Base-by-base conservation (phyloP, 2,888 invertebrate genomes). In the Polyommatus iphigenia region DNA sequence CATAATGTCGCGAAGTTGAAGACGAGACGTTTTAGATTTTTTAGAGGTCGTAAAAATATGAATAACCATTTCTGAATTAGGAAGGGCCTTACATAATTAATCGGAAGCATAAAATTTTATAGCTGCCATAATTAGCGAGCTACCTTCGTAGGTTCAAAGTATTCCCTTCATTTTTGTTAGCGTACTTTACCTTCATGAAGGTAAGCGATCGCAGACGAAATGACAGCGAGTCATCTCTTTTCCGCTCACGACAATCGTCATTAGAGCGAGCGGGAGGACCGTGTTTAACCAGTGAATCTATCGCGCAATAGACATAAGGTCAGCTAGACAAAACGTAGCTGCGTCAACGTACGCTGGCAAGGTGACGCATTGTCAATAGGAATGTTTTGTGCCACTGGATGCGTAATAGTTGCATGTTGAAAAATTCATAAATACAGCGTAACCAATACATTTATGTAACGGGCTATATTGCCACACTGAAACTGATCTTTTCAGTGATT, bases 271-370 rank as follows among this genome's bases (percentile, higher is more conserved):
- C 87, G 86, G 87, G 93, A 93, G 85, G 89, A 87, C 89, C 87
- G 85, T 86, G 87, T 88, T 87, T 89, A 89, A 89, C 89, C 90
- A 89, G 89, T 86, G 87, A 84, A 85, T 85, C 87, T 89, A 90
- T 89, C 90, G 87, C 90, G 89, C 88, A 88, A 86, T 87, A 86
- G 86, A 86, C 85, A 83, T 93, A 90, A 93, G 93, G 93, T 93
- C 93, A 88, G 87, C 89, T 88, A 89, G 89, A 92, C 92, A 92
- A 92, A 93, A 91, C 92, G 89, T 89, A 90, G 89, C 90, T 89
- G 90, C 93, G 93, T 93, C 93, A 94, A 94, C 90, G 93, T 89
- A 92, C 93, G 91, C 92, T 88, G 84, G 90, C 93, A 93, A 94
- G 93, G 93, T 92, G 89, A 93, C 87, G 89, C 87, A 87, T 90